Conservation (phyloP, 1,140 invertebrate species). For the Heliconius hewitsoni region DNA sequence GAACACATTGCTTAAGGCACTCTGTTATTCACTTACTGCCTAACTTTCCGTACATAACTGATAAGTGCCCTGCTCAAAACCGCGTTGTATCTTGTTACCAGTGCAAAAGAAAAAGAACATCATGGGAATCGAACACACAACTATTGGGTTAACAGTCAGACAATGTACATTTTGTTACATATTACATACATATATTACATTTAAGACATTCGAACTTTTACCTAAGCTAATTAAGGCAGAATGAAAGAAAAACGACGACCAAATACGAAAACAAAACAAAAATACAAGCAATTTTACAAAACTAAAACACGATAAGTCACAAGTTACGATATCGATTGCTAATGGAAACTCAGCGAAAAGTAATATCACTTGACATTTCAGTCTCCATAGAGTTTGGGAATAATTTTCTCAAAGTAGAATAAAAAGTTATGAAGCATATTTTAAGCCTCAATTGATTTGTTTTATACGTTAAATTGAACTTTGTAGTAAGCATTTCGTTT, state of each 20-base stretch:
- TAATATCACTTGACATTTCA: slow-evolving; percentile 21
- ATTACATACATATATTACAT: too few relatives aligned
- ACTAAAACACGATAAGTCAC: slow-evolving; percentile 18
- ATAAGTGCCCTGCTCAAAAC: too few relatives aligned
- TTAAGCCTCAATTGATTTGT: slow-evolving; percentile 25
- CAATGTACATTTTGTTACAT: too few relatives aligned
- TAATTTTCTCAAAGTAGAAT: slow-evolving; percentile 22
- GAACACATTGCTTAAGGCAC: too few relatives aligned
- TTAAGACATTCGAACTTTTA: neutral
- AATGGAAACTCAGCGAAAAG: slow-evolving; percentile 24
- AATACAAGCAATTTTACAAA: slow-evolving; percentile 12
- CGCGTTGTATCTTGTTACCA: too few relatives aligned
- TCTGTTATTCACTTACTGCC: too few relatives aligned
- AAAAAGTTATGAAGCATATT: slow-evolving; percentile 27
- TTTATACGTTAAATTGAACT: slow-evolving; percentile 2
- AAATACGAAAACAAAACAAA: slow-evolving; percentile 10
- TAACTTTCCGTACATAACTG: too few relatives aligned
- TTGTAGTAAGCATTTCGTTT: neutral
- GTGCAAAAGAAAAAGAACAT: too few relatives aligned
- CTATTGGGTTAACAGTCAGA: too few relatives aligned
- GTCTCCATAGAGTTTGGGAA: slow-evolving; percentile 20
- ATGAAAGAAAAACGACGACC: neutral
- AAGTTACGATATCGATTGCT: slow-evolving; percentile 28
- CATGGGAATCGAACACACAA: too few relatives aligned
- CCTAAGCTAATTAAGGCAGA: neutral